Base-by-base conservation (phyloP, 2,797 vertebrate species). In the Pseudochromis fuscus region DNA sequence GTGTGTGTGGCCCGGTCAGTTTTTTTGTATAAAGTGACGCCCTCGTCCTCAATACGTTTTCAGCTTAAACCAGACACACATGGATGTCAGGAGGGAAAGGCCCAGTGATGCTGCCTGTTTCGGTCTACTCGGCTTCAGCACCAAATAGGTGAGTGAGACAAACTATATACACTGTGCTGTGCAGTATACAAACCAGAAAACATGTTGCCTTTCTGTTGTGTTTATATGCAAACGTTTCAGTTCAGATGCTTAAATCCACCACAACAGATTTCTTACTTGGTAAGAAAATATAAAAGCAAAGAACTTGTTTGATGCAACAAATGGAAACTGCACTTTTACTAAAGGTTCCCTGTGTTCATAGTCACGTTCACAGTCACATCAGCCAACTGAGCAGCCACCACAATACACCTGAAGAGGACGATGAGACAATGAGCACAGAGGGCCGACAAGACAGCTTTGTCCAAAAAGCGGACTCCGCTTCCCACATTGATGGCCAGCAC, bases 401-500 rank as follows among this genome's bases (percentile, higher is more conserved):
- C 46, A 94, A 94, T 79, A 87, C 88, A 0, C 93, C 93, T 0
- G 91, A 95, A 62, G 94, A 95, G 82, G 92, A 94, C 56, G 92
- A 94, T 82, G 93, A 95, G 70, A 93, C 90, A 64, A 92, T 94
- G 92, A 93, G 87, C 78, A 71, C 72, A 1, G 59, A 72, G 33
- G 67, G 72, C 21, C 55, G 25, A 51, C 51, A 85, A 16, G 61
- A 81, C 37, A 31, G 28, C 5, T 10, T 27, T 1, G 45, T 38
- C 35, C 46, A 21, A 21, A 53, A 63, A 24, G 24, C 0, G 1
- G 28, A 48, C 58, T 13, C 75, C 21, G 3, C 11, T 55, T 30
- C 63, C 3, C 3, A 9, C 16, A 57, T 7, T 0, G 13, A 73
- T 0, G 59, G 23, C 19, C 68, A 8, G 21, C 9, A 2, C 21